Conservation (phyloP, 2,888 invertebrate species). For the Xiphydria camelus region DNA sequence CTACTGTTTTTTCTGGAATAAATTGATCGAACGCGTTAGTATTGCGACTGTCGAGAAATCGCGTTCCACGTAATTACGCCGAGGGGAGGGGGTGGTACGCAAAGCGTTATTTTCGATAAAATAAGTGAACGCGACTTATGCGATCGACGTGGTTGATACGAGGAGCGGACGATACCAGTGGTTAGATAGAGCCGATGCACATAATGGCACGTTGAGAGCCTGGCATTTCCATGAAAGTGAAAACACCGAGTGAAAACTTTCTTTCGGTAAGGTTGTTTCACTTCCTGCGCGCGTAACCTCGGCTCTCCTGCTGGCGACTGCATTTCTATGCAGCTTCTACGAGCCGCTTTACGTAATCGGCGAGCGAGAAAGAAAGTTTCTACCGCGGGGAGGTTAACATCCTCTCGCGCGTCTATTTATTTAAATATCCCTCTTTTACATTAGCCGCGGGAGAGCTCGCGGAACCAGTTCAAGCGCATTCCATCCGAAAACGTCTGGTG, state of each 20-base stretch:
- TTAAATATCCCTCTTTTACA: neutral
- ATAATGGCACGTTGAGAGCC: slow-evolving; percentile 32
- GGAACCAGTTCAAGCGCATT: slow-evolving; percentile 28
- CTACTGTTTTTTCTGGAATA: neutral
- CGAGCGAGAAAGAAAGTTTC: slow-evolving; percentile 55
- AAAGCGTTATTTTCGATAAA: too few species aligned
- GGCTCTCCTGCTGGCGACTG: slow-evolving; percentile 34
- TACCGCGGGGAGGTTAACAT: slow-evolving; percentile 53
- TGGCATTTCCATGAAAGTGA: slow-evolving; percentile 57
- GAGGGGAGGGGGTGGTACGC: too few species aligned
- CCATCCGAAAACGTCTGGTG: slow-evolving; percentile 22
- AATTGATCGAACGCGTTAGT: too few species aligned
- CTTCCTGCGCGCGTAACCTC: slow-evolving; percentile 57
- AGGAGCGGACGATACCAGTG: slow-evolving; percentile 34
- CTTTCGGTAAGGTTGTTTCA: slow-evolving; percentile 56
- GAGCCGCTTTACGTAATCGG: slow-evolving; percentile 50
- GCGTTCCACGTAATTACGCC: too few species aligned
- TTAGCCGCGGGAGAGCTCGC: slow-evolving; percentile 16
- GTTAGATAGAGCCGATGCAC: slow-evolving; percentile 37
- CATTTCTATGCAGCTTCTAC: slow-evolving; percentile 53
- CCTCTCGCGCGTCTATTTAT: slow-evolving; percentile 35
- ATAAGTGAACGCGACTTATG: too few species aligned
- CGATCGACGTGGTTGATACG: slow-evolving; percentile 5
- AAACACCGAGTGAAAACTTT: slow-evolving; percentile 56
- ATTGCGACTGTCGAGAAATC: too few species aligned